phyloP scores from a whole-genome alignment of 2,797 vertebrate genomes.

The Melanotaenia pygmaea region DNA sequence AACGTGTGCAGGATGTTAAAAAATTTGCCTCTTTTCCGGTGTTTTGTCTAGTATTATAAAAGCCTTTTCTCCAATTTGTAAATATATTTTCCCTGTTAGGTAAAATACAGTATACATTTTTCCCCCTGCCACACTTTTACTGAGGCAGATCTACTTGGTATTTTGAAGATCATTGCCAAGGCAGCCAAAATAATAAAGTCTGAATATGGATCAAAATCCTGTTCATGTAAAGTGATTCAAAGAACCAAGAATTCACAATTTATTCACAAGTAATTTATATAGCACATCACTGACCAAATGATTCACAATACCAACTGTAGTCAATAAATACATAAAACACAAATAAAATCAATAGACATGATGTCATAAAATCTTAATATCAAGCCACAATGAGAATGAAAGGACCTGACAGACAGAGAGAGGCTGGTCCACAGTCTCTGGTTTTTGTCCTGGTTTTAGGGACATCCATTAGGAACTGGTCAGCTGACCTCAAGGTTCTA shows the following conservation, averaged over 20 bases:
- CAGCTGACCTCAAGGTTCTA: too few species aligned
- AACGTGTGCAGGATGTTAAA: background rate
- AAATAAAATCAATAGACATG: too few species aligned
- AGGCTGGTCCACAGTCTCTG: too few species aligned
- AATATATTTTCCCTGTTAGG: slow-evolving; percentile 8
- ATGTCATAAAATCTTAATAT: too few species aligned
- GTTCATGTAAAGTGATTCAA: slow-evolving; percentile 1
- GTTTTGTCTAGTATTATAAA: slow-evolving; percentile 9
- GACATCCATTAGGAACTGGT: too few species aligned
- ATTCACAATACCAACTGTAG: too few species aligned
- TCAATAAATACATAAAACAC: too few species aligned
- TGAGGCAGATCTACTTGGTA: slow-evolving; percentile 34
- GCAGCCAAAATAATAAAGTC: slow-evolving; percentile 6
- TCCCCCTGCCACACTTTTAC: slow-evolving; percentile 3
- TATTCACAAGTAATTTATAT: too few species aligned
- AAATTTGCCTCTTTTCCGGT: background rate
- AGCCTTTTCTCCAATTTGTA: background rate
- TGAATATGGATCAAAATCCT: background rate
- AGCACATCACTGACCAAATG: too few species aligned
- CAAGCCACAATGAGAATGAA: too few species aligned
- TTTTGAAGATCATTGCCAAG: slow-evolving; percentile 44
- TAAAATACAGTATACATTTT: slow-evolving; percentile 27
- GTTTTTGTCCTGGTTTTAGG: too few species aligned
- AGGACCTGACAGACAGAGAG: too few species aligned
- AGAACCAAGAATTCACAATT: background rate